Evolutionary conservation across 2,797 vertebrate genomes (phyloP).

Genomic region (Diplodus puntazzo): DNA sequence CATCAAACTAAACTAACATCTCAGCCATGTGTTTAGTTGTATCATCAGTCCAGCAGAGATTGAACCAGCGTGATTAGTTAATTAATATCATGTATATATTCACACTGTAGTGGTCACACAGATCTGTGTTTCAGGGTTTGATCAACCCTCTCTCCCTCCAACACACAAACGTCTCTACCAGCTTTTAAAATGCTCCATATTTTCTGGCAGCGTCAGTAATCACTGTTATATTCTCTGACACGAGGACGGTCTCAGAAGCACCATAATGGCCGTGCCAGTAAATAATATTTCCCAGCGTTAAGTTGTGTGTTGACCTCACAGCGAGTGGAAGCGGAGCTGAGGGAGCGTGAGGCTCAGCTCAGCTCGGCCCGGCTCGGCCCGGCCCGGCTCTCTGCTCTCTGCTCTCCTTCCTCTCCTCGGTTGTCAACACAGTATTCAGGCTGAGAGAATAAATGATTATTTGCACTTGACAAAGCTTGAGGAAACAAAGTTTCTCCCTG

Average conservation of each 20-base stretch:
- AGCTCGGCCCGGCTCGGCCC: too few relatives aligned
- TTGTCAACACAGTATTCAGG: constrained; percentile 48
- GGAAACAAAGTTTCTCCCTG: constrained; percentile 40
- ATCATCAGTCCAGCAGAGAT: background rate
- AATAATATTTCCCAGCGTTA: constrained; percentile 54
- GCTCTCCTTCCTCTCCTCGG: constrained; percentile 44
- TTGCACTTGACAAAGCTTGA: constrained; percentile 59
- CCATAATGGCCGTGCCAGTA: constrained; percentile 56
- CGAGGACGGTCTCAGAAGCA: constrained; percentile 32
- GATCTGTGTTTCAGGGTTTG: background rate
- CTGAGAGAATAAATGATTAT: constrained; percentile 64
- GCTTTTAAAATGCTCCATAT: background rate
- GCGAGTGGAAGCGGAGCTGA: constrained; percentile 56
- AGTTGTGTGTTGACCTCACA: constrained; percentile 59
- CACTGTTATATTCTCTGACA: constrained; percentile 12
- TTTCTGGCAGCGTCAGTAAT: background rate
- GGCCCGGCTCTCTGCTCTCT: constrained; percentile 21
- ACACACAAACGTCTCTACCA: background rate
- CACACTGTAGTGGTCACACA: too few relatives aligned
- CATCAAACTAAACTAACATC: background rate
- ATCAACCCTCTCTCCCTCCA: background rate
- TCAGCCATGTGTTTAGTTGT: too few relatives aligned
- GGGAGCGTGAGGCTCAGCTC: constrained; percentile 41
- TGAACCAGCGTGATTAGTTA: background rate
- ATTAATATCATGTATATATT: too few relatives aligned